phyloP scores from a whole-genome alignment of 2,113 vertebrate genomes.

The Machaerirhynchus nigripectus region DNA sequence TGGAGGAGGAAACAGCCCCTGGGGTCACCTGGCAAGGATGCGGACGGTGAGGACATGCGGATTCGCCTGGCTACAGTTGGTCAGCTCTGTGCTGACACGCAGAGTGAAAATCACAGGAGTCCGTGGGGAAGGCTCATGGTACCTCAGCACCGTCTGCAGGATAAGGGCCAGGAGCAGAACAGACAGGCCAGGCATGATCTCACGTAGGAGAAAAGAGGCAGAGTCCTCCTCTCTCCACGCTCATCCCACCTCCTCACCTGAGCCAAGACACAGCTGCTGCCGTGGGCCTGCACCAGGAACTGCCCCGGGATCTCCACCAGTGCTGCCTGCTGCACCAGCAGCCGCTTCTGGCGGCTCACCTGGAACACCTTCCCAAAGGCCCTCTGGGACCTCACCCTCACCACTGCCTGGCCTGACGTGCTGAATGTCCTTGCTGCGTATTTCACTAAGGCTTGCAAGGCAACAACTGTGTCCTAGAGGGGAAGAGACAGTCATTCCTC shows the following conservation, averaged over 20 bases:
- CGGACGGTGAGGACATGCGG: rapidly evolving
- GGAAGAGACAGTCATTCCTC: neutral
- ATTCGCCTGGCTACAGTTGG: neutral
- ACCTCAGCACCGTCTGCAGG: conserved; percentile 22
- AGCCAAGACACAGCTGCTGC: conserved; percentile 72
- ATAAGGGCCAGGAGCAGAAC: neutral
- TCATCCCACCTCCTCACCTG: conserved; percentile 67
- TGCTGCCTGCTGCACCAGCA: conserved; percentile 77
- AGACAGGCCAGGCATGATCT: neutral
- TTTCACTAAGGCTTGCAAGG: conserved; percentile 83
- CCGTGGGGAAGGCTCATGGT: neutral
- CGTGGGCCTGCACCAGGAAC: conserved; percentile 66
- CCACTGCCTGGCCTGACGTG: neutral
- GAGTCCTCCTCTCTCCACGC: rapidly evolving
- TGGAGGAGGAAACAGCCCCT: neutral
- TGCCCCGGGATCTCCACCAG: conserved; percentile 71
- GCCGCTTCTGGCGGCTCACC: conserved; percentile 69
- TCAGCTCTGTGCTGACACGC: conserved; percentile 5
- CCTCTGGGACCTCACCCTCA: conserved; percentile 68
- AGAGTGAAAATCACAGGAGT: neutral
- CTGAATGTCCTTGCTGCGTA: conserved; percentile 72
- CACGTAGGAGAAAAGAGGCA: neutral
- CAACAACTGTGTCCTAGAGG: conserved; percentile 83
- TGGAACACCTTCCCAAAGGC: conserved; percentile 66
- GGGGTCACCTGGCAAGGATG: conserved; percentile 31